phyloP scores from a whole-genome alignment of 2,113 vertebrate genomes.

The Rhizomys pruinosus region DNA sequence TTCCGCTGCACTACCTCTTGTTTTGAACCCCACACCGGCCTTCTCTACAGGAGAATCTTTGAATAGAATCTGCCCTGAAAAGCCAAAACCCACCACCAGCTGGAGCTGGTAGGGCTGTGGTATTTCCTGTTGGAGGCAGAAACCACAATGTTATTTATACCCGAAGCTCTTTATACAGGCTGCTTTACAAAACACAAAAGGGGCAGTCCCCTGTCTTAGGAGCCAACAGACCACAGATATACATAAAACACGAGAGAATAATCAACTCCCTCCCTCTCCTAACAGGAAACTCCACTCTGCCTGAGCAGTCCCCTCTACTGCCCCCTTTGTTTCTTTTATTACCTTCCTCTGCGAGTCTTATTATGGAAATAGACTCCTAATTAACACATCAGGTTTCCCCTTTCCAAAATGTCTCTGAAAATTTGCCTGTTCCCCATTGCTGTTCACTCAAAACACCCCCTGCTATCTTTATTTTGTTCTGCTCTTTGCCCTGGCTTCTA shows the following conservation, averaged over 20 bases:
- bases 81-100: slow-evolving; percentile 33
- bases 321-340: slow-evolving; percentile 54
- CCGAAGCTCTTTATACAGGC: slow-evolving; percentile 46
- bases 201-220: slow-evolving; percentile 13
- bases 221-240: slow-evolving; percentile 53
- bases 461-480: slow-evolving; percentile 69
- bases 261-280: neutral
- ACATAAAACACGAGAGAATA: neutral
- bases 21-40: neutral
- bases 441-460: slow-evolving; percentile 59
- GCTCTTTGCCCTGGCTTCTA: slow-evolving; percentile 51
- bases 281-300: neutral
- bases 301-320: neutral
- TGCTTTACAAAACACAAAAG: slow-evolving; percentile 64
- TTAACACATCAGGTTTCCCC: slow-evolving; percentile 74
- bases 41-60: neutral
- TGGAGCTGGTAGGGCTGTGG: slow-evolving; percentile 6
- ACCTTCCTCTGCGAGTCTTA: slow-evolving; percentile 58
- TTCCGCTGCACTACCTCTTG: neutral
- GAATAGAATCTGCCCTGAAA: neutral
- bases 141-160: slow-evolving; percentile 68
- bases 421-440: slow-evolving; percentile 12
- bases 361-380: slow-evolving; percentile 69
- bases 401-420: slow-evolving; percentile 68
- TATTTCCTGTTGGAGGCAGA: slow-evolving; percentile 63